Evolutionary conservation across 2,888 invertebrate species (phyloP), one percentile per base, ranked within the genome.

Genomic region (Temnothorax rugatulus): DNA sequence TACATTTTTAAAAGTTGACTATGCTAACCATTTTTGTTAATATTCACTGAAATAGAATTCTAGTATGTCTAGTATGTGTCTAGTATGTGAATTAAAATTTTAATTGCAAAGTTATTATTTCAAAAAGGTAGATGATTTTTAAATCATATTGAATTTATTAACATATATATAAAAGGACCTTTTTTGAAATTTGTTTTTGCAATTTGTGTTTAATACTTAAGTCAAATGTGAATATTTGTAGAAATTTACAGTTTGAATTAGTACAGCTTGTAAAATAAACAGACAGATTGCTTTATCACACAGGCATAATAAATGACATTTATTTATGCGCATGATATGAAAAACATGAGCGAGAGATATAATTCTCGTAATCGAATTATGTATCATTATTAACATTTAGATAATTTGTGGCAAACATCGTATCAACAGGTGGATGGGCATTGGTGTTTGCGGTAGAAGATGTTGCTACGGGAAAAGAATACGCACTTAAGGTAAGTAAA

Each of bases 401-500:
- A 84, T 79, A 87, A 90, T 86, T 47, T 86, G 77, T 86, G 79
- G 54, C 76, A 85, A 89, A 85, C 68, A 66, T 86, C 87, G 71
- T 90, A 85, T 87, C 81, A 90, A 88, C 96, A 99, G 99, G 99
- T 96, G 99, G 99, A 87, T 99, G 98, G 96, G 99, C 99, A 85
- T 97, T 98, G 95, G 99, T 99, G 84, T 99, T 98, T 96, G 97
- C 98, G 90, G 99, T 98, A 91, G 98, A 99, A 96, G 99, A 99
- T 95, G 95, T 97, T 86, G 96, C 97, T 86, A 97, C 97, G 88
- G 98, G 98, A 87, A 97, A 98, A 90, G 98, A 98, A 94, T 99
- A 98, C 96, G 99, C 99, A 92, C 96, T 99, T 88, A 99, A 99
- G 96, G 97, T 97, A 94, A 91, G 89, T 84, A 77, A 63, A 50